These are phyloP conservation scores for Squalus acanthias DNA, from an alignment of 2,797 vertebrate species.

Conservation along the genomic window DNA sequence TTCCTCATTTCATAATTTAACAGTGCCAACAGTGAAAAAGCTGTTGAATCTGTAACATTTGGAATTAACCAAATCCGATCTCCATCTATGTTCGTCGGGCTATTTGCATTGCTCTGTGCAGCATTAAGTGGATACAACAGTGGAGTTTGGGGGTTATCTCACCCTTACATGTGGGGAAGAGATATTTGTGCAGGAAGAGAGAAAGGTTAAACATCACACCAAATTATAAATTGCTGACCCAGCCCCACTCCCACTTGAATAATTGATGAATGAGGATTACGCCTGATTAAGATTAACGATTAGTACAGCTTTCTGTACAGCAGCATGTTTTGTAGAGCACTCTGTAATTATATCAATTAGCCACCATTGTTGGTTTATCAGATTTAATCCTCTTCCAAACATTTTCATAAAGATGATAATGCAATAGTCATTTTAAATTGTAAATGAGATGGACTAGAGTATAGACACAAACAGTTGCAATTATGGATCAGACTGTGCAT, in stretches of 20 bases:
- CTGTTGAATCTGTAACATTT: neutral
- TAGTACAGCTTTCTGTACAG: neutral
- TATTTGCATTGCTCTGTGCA: neutral
- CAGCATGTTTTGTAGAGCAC: neutral
- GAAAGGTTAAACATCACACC: neutral
- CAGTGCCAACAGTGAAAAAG: neutral
- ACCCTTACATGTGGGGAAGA: neutral
- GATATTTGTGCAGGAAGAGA: neutral
- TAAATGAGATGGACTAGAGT: neutral
- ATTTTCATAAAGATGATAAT: conserved; percentile 18
- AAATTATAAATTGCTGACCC: neutral
- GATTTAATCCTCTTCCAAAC: conserved; percentile 3
- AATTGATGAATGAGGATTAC: conserved; percentile 17
- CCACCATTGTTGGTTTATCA: conserved; percentile 8
- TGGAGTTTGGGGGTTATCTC: neutral
- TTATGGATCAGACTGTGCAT: neutral
- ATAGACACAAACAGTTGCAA: neutral
- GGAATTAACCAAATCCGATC: neutral
- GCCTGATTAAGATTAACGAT: conserved; percentile 8
- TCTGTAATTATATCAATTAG: conserved; percentile 6
- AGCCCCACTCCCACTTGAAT: neutral
- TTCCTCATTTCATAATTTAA: neutral
- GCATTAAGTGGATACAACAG: neutral
- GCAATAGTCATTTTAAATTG: neutral
- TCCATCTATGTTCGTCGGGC: neutral